Percentiles rank a stretch among this genome's conserved stretches.
These are phyloP conservation scores for Cololabis saira DNA, from an alignment of 2,113 vertebrate genomes.

Conservation along the genomic window DNA sequence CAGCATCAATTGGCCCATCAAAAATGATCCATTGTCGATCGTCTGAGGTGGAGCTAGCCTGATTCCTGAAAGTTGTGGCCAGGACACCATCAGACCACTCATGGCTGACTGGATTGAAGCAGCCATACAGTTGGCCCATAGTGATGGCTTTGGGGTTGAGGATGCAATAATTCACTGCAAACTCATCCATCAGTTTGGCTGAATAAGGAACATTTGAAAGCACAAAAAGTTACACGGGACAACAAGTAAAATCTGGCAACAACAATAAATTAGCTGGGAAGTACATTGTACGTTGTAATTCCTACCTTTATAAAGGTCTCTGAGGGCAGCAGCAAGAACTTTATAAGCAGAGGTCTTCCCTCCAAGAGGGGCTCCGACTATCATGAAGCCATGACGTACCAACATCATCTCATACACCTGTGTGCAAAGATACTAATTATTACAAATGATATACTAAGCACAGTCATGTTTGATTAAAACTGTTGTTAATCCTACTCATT, in stretches of 20 bases:
- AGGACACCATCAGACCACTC: slow-evolving; percentile 93
- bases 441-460: background rate
- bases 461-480: too few relatives aligned
- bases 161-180: slow-evolving; percentile 86
- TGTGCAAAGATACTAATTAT: slow-evolving; percentile 18
- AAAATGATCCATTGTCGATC: slow-evolving; percentile 93
- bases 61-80: slow-evolving; percentile 87
- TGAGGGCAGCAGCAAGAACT: slow-evolving; percentile 87
- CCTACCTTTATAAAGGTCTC: slow-evolving; percentile 83
- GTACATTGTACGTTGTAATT: background rate
- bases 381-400: slow-evolving; percentile 95
- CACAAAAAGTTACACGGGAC: slow-evolving; percentile 4
- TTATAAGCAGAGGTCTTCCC: slow-evolving; percentile 91
- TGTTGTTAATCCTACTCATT: background rate
- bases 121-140: slow-evolving; percentile 93
- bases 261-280: background rate
- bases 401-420: slow-evolving; percentile 97
- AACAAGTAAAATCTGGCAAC: background rate
- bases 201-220: background rate
- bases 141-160: slow-evolving; percentile 65
- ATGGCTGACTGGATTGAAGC: slow-evolving; percentile 90
- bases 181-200: slow-evolving; percentile 88
- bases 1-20: slow-evolving; percentile 95
- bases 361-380: slow-evolving; percentile 89
- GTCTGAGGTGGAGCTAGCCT: slow-evolving; percentile 84